These are phyloP conservation scores for Idris sp. DNA, from an alignment of 1,140 invertebrate species.

Conservation along the genomic window DNA sequence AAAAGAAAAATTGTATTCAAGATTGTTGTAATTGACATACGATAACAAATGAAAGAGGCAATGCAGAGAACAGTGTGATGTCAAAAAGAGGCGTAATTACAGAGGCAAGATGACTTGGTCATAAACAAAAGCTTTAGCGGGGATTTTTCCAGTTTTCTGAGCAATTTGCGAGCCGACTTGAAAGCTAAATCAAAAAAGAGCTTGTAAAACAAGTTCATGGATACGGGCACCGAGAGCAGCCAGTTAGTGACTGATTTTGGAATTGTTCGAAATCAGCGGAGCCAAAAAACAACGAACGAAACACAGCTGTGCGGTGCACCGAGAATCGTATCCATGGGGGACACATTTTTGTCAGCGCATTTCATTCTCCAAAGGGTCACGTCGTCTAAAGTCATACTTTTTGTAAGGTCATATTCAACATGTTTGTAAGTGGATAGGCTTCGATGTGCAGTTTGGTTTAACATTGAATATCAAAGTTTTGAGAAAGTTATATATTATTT, in stretches of 20 bases:
- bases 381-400: too few species aligned
- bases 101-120: conserved; percentile 24
- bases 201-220: conserved; percentile 55
- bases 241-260: conserved; percentile 49
- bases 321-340: too few species aligned
- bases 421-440: too few species aligned
- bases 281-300: conserved; percentile 53
- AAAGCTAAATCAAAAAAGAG: too few species aligned
- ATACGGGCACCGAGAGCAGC: conserved; percentile 39
- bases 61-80: conserved; percentile 23
- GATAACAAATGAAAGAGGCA: conserved; percentile 23
- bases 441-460: too few species aligned
- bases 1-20: too few species aligned
- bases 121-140: conserved; percentile 36
- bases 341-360: too few species aligned
- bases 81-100: conserved; percentile 36
- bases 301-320: conserved; percentile 54
- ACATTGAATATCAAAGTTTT: too few species aligned
- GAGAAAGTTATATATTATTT: too few species aligned
- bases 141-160: conserved; percentile 53
- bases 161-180: conserved; percentile 42
- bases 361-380: too few species aligned
- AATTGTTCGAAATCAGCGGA: conserved; percentile 66
- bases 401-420: too few species aligned
- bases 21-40: conserved; percentile 19